Evolutionary conservation across 2,113 vertebrate genomes (phyloP), one percentile per base, ranked within the genome.

Genomic region (Felis catus): DNA sequence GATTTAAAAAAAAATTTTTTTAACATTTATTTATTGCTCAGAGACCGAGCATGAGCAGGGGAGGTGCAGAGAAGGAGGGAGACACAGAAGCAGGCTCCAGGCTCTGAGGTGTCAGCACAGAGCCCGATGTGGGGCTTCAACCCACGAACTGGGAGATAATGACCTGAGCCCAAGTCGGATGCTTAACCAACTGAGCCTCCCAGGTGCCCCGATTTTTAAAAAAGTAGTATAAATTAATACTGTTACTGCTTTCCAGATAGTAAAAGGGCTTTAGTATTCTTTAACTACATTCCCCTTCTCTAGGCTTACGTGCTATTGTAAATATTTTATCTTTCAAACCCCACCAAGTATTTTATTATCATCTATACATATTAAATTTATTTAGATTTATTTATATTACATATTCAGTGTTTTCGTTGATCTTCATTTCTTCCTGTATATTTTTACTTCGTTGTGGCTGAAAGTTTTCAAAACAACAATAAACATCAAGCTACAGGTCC

Each of bases 371-470:
- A 86, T 86, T 70, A 90, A 39, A 41, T 65, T n/a, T 68, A 51
- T 79, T 73, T 95, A 85, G 25, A 61, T 70, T 36, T 83, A 51
- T 83, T 93, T 9, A 10, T 70, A 81, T 87, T 87, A 82, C 29
- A 61, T 92, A 36, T 27, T 80, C 73, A 91, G 39, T 61, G 0
- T 87, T 74, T 74, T 82, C 21, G n/a, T 48, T 84, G 21, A 53
- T 92, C 23, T 89, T 94, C 55, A 82, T 94, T 83, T 36, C 89
- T 92, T 88, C 21, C 23, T 95, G 33, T n/a, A 51, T 92, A 68
- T 58, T 87, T 95, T 19, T 74, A 55, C 31, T 87, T 91, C 31
- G 15, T 31, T 91, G 19, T 96, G 33, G 12, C 63, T 86, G 27
- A 78, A 39, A 18, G 74, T 82, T 93, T 73, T 74, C 55, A 88